These are phyloP conservation scores for Rhyacichthys aspro DNA, from an alignment of 2,797 vertebrate genomes.

Conservation along the genomic window DNA sequence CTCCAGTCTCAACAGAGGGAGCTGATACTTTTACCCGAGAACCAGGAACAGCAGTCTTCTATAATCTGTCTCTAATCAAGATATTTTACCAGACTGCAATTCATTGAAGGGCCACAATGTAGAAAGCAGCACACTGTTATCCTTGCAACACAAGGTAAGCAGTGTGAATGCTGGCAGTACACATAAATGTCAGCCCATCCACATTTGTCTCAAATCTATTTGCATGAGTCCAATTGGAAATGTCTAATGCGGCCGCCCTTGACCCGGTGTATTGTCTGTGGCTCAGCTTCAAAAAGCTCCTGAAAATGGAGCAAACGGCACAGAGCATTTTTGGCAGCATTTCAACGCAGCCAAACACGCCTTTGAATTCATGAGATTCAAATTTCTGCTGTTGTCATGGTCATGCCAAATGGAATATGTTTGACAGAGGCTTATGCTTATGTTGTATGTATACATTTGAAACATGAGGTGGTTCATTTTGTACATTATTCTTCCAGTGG, in stretches of 20 bases:
- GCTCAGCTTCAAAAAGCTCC: slow-evolving; percentile 13
- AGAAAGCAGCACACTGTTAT: too few species aligned
- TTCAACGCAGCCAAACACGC: slow-evolving; percentile 22
- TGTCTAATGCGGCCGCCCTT: neutral
- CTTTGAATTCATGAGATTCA: slow-evolving; percentile 25
- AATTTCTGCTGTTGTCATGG: slow-evolving; percentile 6
- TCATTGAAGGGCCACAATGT: neutral
- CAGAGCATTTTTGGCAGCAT: too few species aligned
- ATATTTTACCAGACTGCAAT: slow-evolving; percentile 9
- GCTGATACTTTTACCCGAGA: slow-evolving; percentile 10
- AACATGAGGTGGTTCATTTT: slow-evolving; percentile 27
- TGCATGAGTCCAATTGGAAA: slow-evolving; percentile 22
- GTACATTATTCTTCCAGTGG: slow-evolving; percentile 10
- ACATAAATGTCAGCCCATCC: slow-evolving; percentile 1
- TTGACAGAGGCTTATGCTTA: slow-evolving; percentile 22
- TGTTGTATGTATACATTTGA: slow-evolving; percentile 9
- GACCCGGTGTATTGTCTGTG: slow-evolving; percentile 8
- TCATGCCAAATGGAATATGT: slow-evolving; percentile 35
- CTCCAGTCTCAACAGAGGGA: slow-evolving; percentile 3
- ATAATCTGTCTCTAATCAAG: slow-evolving; percentile 15
- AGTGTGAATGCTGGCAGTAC: neutral
- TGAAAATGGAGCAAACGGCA: slow-evolving; percentile 15
- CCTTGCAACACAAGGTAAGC: too few species aligned
- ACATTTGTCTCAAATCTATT: slow-evolving; percentile 7
- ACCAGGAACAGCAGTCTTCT: slow-evolving; percentile 8